These are phyloP conservation scores for Diadumene lineata DNA, from an alignment of 92 coral and sea anemone genomes.

Conservation along the genomic window DNA sequence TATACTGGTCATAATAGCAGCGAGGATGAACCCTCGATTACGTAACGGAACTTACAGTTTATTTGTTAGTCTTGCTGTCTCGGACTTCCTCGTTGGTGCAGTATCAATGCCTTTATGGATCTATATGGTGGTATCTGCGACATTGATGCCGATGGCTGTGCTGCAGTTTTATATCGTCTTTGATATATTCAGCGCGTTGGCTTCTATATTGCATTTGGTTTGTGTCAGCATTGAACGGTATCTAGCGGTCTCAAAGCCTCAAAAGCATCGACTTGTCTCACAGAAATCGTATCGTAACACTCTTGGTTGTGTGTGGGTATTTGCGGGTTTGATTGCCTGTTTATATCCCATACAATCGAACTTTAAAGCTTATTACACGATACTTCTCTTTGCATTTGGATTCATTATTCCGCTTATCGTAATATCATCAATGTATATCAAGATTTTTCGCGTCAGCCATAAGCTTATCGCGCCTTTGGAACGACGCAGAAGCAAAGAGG, in stretches of 20 bases:
- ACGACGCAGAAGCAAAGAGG: constrained; percentile 32
- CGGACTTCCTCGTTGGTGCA: constrained; percentile 77
- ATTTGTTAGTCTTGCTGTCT: constrained; percentile 73
- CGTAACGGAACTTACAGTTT: constrained; percentile 58
- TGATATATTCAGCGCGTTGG: constrained; percentile 71
- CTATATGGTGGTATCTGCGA: constrained; percentile 37
- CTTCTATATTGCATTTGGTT: constrained; percentile 73
- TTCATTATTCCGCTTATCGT: constrained; percentile 51
- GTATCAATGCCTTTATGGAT: constrained; percentile 77
- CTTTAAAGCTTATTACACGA: constrained; percentile 28
- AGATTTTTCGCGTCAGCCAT: constrained; percentile 58
- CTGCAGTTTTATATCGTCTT: constrained; percentile 61
- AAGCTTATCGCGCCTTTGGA: constrained; percentile 40
- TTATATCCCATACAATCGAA: constrained; percentile 34
- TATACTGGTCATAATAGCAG: constrained; percentile 58
- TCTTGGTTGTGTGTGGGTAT: constrained; percentile 50
- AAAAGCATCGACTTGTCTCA: constrained; percentile 45
- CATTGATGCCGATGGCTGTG: constrained; percentile 23
- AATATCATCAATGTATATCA: constrained; percentile 57
- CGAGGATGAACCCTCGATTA: constrained; percentile 53
- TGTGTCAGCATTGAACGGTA: constrained; percentile 66
- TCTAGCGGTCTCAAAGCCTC: constrained; percentile 63
- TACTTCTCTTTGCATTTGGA: constrained; percentile 45
- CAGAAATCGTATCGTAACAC: constrained; percentile 43
- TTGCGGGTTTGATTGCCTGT: constrained; percentile 60